Percentiles rank a stretch among this genome's conserved stretches.
These are phyloP conservation scores for Mormyrus lacerda DNA, from an alignment of 2,113 vertebrate genomes.

Conservation along the genomic window DNA sequence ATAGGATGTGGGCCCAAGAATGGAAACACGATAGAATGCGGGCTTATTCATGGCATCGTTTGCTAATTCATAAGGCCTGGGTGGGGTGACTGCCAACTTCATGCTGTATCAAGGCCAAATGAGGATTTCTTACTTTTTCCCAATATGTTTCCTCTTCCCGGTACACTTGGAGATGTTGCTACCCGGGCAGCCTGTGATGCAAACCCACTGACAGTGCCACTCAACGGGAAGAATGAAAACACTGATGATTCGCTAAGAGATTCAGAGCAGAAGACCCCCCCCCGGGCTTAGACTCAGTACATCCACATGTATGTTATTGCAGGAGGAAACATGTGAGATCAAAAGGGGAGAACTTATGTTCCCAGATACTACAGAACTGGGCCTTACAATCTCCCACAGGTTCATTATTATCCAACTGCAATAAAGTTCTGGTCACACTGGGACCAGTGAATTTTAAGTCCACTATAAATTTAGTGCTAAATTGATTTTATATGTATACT, in stretches of 20 bases:
- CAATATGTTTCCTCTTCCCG: not conserved
- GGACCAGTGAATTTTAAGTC: not conserved
- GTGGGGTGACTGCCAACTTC: not conserved
- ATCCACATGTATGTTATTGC: not conserved
- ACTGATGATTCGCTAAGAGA: constrained; percentile 15
- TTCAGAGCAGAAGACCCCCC: constrained; percentile 26
- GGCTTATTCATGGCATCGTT: not conserved
- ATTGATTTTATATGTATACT: not conserved
- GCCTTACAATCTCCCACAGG: not conserved
- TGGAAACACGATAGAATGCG: not conserved
- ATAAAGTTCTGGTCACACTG: not conserved
- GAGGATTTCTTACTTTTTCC: not conserved
- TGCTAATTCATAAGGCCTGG: not conserved
- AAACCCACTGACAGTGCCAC: constrained; percentile 15
- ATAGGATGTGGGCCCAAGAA: not conserved
- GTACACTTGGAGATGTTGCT: not conserved
- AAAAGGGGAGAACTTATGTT: not conserved
- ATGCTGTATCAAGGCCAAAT: not conserved
- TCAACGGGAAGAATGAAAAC: constrained; percentile 21
- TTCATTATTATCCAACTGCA: not conserved
- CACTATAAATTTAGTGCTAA: not conserved
- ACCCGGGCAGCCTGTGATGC: not conserved
- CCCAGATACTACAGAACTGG: not conserved
- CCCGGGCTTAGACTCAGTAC: not conserved
- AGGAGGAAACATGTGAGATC: not conserved